Evolutionary conservation across 2,888 invertebrate genomes (phyloP).

Genomic region (Caenorhabditis sp.): DNA sequence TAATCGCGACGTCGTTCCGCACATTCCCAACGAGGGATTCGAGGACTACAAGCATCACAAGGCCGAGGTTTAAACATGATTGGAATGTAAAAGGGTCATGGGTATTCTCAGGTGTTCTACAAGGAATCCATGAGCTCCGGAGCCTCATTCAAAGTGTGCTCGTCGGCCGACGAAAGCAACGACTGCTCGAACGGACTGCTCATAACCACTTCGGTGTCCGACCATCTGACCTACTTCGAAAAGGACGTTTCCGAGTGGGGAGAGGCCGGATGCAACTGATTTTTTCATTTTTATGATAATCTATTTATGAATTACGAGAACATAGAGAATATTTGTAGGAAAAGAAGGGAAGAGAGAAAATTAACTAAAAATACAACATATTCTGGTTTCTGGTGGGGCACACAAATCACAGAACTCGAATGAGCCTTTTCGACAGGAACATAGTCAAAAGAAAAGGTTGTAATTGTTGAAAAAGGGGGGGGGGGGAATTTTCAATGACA

Average conservation of each 20-base stretch:
- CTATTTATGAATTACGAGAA: conserved; percentile 21
- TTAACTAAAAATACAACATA: conserved; percentile 2
- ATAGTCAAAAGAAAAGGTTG: neutral
- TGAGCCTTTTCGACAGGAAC: conserved; percentile 21
- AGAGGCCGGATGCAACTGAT: conserved; percentile 61
- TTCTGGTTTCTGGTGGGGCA: conserved; percentile 41
- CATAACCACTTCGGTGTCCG: conserved; percentile 63
- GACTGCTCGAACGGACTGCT: conserved; percentile 64
- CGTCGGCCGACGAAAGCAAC: conserved; percentile 55
- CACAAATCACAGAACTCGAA: conserved; percentile 39
- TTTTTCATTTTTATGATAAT: conserved; percentile 5
- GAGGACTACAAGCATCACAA: conserved; percentile 69
- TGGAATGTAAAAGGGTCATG: too few species aligned
- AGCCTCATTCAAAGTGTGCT: conserved; percentile 50
- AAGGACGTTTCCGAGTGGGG: conserved; percentile 66
- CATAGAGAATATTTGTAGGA: neutral
- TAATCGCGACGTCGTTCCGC: conserved; percentile 68
- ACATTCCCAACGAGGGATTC: conserved; percentile 65
- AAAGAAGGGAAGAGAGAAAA: conserved; percentile 6
- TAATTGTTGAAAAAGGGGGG: neutral
- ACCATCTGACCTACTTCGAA: conserved; percentile 70
- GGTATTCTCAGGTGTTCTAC: conserved; percentile 60
- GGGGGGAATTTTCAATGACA: conserved; percentile 1
- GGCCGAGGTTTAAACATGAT: conserved; percentile 56
- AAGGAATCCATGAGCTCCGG: conserved; percentile 55